Evolutionary conservation across 2,113 vertebrate genomes (phyloP).

Genomic region (Mugil cephalus): DNA sequence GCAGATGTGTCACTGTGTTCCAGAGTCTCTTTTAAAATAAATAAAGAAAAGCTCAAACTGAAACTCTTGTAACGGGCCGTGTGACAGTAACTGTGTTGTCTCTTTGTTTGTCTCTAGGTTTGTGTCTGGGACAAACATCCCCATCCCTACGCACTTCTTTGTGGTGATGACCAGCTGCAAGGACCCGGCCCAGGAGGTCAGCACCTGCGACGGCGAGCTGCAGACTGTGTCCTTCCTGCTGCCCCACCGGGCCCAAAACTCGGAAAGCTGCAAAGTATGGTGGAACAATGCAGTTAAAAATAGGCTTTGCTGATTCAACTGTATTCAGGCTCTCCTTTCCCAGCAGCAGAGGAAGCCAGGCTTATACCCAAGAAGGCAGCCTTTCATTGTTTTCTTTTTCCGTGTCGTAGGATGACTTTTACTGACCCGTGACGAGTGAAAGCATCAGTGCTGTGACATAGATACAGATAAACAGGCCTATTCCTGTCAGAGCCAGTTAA

Average conservation of each 20-base stretch:
- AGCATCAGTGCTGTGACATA: too few species aligned
- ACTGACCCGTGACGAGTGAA: too few species aligned
- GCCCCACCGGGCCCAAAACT: slow-evolving; percentile 71
- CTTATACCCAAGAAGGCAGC: not conserved
- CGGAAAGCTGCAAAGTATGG: slow-evolving; percentile 79
- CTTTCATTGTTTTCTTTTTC: too few species aligned
- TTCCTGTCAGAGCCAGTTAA: too few species aligned
- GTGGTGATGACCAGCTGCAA: slow-evolving; percentile 77
- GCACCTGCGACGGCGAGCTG: slow-evolving; percentile 45
- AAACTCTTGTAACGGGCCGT: not conserved
- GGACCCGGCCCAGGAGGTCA: slow-evolving; percentile 12
- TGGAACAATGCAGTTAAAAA: too few species aligned
- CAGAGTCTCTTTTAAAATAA: too few species aligned
- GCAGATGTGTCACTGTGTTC: too few species aligned
- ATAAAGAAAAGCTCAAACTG: too few species aligned
- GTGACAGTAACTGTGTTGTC: not conserved
- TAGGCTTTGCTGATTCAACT: not conserved
- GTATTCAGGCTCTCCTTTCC: not conserved
- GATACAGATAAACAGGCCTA: too few species aligned
- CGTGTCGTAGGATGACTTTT: too few species aligned
- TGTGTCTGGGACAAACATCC: slow-evolving; percentile 37
- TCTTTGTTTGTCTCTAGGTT: slow-evolving; percentile 62
- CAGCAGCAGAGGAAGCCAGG: accelerated
- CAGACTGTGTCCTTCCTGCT: slow-evolving; percentile 76
- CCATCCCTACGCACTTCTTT: slow-evolving; percentile 84